Percentiles rank a stretch among this genome's conserved stretches.
phyloP scores from a whole-genome alignment of 2,113 vertebrate species.

The Cnemophilus loriae region DNA sequence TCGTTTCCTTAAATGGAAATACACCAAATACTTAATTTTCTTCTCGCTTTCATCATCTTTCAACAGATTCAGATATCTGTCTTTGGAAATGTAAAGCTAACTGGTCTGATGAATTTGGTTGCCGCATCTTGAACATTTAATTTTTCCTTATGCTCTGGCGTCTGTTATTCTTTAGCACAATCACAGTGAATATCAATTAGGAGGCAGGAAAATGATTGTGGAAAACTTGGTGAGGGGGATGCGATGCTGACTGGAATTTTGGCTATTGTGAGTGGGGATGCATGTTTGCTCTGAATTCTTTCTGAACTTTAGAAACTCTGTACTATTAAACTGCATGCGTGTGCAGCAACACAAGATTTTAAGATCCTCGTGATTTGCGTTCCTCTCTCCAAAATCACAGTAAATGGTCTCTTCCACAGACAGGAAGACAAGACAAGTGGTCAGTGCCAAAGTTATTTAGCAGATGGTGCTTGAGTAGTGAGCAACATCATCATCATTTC shows the following conservation, averaged over 20 bases:
- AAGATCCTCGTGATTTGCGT: neutral
- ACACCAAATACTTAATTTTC: neutral
- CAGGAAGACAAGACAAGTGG: constrained; percentile 10
- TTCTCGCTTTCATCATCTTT: neutral
- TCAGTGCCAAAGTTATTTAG: constrained; percentile 56
- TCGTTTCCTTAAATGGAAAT: neutral
- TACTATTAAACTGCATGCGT: neutral
- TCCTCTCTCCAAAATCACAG: neutral
- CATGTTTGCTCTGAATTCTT: neutral
- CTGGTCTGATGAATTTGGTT: constrained; percentile 33
- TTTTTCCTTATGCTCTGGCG: constrained; percentile 62
- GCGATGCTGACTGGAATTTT: neutral
- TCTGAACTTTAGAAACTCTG: neutral
- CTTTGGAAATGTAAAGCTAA: constrained; percentile 14
- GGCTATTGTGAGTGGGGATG: neutral
- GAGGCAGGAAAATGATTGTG: neutral
- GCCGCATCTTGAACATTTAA: constrained; percentile 25
- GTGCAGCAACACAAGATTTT: neutral
- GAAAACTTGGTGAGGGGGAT: neutral
- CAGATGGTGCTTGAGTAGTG: constrained; percentile 56
- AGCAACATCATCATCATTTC: constrained; percentile 34
- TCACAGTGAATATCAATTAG: constrained; percentile 67
- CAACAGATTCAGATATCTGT: neutral
- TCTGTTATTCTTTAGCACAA: constrained; percentile 47
- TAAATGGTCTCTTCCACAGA: neutral